phyloP scores from a whole-genome alignment of 2,888 invertebrate genomes.

The Acleris literana region DNA sequence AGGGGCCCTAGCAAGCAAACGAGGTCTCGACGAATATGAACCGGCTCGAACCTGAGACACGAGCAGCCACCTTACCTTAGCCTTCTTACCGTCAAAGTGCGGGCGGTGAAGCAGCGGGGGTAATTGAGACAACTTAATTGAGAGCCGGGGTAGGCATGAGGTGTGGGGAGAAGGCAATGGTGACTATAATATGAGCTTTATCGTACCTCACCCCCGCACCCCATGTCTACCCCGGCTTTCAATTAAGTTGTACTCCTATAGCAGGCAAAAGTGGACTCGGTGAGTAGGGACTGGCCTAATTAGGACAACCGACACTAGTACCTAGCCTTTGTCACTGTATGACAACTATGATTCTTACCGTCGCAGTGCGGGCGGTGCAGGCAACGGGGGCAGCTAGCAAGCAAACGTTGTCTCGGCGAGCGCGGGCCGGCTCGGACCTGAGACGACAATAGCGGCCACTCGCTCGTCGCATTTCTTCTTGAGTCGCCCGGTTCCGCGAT shows the following conservation, averaged over 20 bases:
- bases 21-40: too few relatives aligned
- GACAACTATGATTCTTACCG: conserved; percentile 50
- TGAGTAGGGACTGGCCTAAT: conserved; percentile 40
- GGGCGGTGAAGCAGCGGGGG: conserved; percentile 65
- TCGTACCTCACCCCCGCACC: too few relatives aligned
- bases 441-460: conserved; percentile 72
- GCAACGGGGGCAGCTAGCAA: conserved; percentile 77
- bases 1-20: too few relatives aligned
- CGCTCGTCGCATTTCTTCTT: conserved; percentile 75
- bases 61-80: too few relatives aligned
- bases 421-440: conserved; percentile 55
- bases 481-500: conserved; percentile 76
- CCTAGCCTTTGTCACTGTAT: conserved; percentile 49
- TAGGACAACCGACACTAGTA: conserved; percentile 70
- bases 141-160: too few relatives aligned
- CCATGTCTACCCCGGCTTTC: too few relatives aligned
- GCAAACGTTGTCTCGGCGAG: conserved; percentile 76
- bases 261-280: conserved; percentile 78
- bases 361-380: conserved; percentile 65
- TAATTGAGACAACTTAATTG: too few relatives aligned
- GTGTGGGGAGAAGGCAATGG: too few relatives aligned
- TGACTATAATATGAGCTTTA: too few relatives aligned
- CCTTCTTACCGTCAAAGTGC: conserved; percentile 70
- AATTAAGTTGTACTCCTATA: conserved; percentile 42
- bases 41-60: too few relatives aligned